phyloP scores from a whole-genome alignment of 2,888 invertebrate species.

The Mesorhabditis belari region DNA sequence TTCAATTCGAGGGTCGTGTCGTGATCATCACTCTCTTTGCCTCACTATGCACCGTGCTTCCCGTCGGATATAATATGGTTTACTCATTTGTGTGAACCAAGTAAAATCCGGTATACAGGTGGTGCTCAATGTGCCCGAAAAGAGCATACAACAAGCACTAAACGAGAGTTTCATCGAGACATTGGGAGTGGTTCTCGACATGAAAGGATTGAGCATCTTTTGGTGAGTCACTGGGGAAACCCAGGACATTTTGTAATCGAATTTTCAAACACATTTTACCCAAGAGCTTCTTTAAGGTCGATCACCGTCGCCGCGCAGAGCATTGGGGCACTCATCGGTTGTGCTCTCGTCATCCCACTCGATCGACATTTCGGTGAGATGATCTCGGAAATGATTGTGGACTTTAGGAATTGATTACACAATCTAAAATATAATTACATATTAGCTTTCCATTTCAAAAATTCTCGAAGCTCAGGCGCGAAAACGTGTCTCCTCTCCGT shows the following conservation, averaged over 20 bases:
- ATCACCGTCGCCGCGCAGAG: slow-evolving; percentile 36
- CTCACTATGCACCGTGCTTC: neutral
- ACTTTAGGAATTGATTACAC: too few species aligned
- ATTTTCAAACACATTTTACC: too few species aligned
- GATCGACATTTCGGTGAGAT: neutral
- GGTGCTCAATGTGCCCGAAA: slow-evolving; percentile 41
- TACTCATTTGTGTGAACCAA: neutral
- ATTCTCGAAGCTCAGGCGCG: too few species aligned
- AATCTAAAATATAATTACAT: too few species aligned
- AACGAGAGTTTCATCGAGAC: slow-evolving; percentile 14
- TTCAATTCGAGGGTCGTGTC: neutral
- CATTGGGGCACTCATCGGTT: slow-evolving; percentile 41
- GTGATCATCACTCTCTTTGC: neutral
- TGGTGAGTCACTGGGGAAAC: slow-evolving; percentile 24
- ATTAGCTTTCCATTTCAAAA: too few species aligned
- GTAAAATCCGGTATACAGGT: slow-evolving; percentile 11
- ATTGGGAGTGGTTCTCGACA: slow-evolving; percentile 13
- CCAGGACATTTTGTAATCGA: neutral
- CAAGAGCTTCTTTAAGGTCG: slow-evolving; percentile 33
- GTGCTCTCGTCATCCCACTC: slow-evolving; percentile 21
- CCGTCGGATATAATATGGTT: neutral
- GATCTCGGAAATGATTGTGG: neutral
- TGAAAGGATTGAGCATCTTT: slow-evolving; percentile 18
- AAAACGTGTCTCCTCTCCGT: neutral
- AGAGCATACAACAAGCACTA: slow-evolving; percentile 27